Evolutionary conservation across 2,113 vertebrate genomes (phyloP).

Genomic region (Gallinago jamesoni): DNA sequence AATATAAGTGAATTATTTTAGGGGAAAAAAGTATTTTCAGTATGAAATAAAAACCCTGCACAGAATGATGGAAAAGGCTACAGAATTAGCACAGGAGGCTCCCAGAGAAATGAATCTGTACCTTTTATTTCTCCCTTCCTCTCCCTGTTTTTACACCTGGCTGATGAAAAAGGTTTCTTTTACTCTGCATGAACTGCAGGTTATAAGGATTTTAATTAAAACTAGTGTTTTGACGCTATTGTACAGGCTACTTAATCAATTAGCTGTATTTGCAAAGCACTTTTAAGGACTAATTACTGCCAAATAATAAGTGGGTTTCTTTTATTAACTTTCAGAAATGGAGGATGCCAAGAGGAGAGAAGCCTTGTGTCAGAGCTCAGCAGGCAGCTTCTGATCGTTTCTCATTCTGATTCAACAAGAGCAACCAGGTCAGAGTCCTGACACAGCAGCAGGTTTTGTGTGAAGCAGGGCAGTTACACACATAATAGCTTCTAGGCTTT

Average conservation of each 20-base stretch:
- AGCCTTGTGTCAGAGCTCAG: slow-evolving; percentile 13
- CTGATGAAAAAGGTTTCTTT: slow-evolving; percentile 37
- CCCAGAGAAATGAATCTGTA: background rate
- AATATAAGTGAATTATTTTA: background rate
- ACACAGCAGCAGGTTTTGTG: background rate
- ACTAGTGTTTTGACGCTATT: slow-evolving; percentile 49
- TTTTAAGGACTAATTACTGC: slow-evolving; percentile 30
- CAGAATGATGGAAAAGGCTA: background rate
- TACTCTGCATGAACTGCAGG: slow-evolving; percentile 5
- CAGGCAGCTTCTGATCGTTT: background rate
- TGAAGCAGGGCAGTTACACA: background rate
- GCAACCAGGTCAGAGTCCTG: background rate
- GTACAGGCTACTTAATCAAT: slow-evolving; percentile 57
- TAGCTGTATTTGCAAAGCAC: slow-evolving; percentile 60
- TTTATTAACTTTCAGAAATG: slow-evolving; percentile 32
- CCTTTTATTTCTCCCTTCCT: background rate
- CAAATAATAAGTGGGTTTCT: slow-evolving; percentile 20
- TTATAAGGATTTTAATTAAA: slow-evolving; percentile 64
- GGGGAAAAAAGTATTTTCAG: fast-evolving
- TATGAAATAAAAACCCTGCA: background rate
- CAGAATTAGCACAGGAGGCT: background rate
- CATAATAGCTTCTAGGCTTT: background rate
- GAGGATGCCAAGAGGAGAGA: background rate
- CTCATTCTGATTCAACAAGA: background rate
- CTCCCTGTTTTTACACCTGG: background rate